phyloP scores from a whole-genome alignment of 2,113 vertebrate species.

The Panurus biarmicus region DNA sequence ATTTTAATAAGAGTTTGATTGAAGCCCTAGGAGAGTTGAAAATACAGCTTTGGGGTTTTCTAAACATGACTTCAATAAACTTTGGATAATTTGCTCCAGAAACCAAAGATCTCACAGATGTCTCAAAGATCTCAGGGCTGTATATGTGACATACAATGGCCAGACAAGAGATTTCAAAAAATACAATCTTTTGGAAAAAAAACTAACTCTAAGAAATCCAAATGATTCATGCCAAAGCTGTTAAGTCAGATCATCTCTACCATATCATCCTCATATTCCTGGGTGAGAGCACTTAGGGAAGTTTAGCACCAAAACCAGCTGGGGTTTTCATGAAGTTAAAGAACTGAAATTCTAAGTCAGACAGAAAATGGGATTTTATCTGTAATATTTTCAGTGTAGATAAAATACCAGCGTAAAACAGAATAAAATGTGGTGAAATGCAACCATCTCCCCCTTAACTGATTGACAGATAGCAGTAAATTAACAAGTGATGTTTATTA shows the following conservation, averaged over 20 bases:
- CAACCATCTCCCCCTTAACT: slow-evolving; percentile 20
- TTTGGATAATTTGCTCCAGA: neutral
- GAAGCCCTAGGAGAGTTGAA: neutral
- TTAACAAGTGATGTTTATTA: slow-evolving; percentile 60
- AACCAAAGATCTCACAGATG: neutral
- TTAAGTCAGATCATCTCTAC: neutral
- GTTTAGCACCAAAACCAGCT: neutral
- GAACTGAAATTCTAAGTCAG: neutral
- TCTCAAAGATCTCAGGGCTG: too few species aligned
- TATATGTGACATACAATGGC: neutral
- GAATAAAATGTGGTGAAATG: neutral
- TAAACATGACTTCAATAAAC: neutral
- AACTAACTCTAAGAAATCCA: neutral
- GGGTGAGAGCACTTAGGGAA: neutral
- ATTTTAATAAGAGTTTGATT: neutral
- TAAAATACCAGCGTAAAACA: neutral
- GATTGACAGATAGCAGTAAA: slow-evolving; percentile 61
- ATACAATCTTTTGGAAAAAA: neutral
- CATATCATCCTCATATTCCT: neutral
- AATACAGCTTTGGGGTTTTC: neutral
- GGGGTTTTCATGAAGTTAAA: neutral
- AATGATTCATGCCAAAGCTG: neutral
- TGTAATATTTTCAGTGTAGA: neutral
- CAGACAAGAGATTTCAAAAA: neutral
- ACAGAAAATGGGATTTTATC: neutral